A percentile compares a stretch with the other conserved stretches of the same genome.
These are phyloP conservation scores for Phenganax stokvisi DNA, from an alignment of 92 coral and sea anemone species.

Conservation along the genomic window DNA sequence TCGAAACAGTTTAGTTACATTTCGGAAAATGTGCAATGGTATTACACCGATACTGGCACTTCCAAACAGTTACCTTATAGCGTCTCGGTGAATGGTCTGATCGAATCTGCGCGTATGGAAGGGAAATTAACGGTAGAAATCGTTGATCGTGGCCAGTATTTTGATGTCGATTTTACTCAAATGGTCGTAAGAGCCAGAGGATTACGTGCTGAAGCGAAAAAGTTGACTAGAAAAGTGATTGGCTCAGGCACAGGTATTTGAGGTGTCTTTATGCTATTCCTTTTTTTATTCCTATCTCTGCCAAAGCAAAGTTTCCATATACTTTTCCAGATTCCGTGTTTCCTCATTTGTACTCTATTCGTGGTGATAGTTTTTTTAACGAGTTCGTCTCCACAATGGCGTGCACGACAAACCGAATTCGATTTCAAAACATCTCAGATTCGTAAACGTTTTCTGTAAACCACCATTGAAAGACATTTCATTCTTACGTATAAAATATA, in stretches of 20 bases:
- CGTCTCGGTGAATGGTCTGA: neutral
- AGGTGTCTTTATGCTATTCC: neutral
- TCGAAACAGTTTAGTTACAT: constrained; percentile 4
- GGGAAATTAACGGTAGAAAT: neutral
- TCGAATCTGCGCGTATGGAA: constrained; percentile 13
- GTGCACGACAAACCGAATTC: too few relatives aligned
- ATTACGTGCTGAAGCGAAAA: neutral
- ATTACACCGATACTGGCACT: constrained; percentile 4
- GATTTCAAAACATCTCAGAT: too few relatives aligned
- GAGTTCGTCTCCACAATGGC: too few relatives aligned
- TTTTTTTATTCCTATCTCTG: neutral
- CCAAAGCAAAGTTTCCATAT: too few relatives aligned
- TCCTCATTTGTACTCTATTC: too few relatives aligned
- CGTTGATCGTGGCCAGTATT: constrained; percentile 1
- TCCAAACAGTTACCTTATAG: neutral
- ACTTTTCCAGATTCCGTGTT: too few relatives aligned
- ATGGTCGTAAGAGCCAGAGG: constrained; percentile 13
- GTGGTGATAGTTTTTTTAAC: too few relatives aligned
- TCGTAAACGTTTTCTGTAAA: too few relatives aligned
- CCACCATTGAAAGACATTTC: too few relatives aligned
- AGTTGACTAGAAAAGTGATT: constrained; percentile 26
- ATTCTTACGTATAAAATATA: too few relatives aligned
- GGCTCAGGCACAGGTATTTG: constrained; percentile 33
- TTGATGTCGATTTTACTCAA: constrained; percentile 11
- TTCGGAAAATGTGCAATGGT: constrained; percentile 34